A percentile compares a stretch with the other conserved stretches of the same genome.
Conservation (phyloP, 2,888 invertebrate genomes). For the Pristionchus arcanus region DNA sequence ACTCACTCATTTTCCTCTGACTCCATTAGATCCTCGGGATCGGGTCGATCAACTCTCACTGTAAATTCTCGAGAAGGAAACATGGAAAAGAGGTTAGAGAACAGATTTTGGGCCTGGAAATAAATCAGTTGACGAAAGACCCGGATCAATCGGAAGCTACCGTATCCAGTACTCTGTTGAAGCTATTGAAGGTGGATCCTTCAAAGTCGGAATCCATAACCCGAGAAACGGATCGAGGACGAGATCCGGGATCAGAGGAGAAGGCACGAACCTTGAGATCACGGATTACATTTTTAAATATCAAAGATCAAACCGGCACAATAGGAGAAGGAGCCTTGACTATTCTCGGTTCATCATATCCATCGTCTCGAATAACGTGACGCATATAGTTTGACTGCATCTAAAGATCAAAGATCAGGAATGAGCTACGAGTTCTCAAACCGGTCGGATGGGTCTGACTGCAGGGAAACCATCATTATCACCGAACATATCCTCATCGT, state of each 20-base stretch:
- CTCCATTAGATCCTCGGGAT: conserved; percentile 21
- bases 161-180: conserved; percentile 37
- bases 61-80: conserved; percentile 42
- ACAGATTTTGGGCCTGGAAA: conserved; percentile 55
- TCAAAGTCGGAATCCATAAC: neutral
- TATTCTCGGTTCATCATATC: conserved; percentile 4
- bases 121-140: neutral
- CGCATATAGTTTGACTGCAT: conserved; percentile 24
- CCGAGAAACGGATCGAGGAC: conserved; percentile 9
- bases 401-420: conserved; percentile 35
- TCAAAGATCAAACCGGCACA: neutral
- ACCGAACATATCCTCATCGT: conserved; percentile 10
- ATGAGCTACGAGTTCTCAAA: neutral
- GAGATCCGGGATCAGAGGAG: conserved; percentile 16
- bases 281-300: neutral
- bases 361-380: neutral
- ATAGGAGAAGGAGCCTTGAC: neutral
- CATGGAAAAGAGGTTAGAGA: conserved; percentile 53
- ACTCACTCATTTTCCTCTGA: conserved; percentile 14
- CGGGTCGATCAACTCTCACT: conserved; percentile 28
- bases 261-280: conserved; percentile 40
- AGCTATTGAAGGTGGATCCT: neutral
- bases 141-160: neutral
- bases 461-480: conserved; percentile 32
- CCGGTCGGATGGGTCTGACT: conserved; percentile 40